These are phyloP conservation scores for Tachina fera DNA, from an alignment of 2,888 invertebrate species.

Conservation along the genomic window DNA sequence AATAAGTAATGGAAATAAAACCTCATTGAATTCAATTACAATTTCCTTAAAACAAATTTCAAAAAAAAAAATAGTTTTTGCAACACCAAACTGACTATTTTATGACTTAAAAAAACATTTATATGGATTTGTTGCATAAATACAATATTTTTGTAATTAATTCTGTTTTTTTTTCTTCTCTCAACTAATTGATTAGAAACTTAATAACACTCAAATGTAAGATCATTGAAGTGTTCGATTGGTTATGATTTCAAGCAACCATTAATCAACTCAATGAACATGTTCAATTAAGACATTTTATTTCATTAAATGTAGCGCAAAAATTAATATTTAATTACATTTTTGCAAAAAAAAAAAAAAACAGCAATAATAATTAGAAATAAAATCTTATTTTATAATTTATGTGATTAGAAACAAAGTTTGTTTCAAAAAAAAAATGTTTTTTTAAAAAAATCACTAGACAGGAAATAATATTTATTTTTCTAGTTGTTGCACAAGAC, in stretches of 20 bases:
- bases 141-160: not conserved
- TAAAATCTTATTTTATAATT: conserved; percentile 3
- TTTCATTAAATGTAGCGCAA: conserved; percentile 30
- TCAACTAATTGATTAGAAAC: conserved; percentile 25
- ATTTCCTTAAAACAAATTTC: too few relatives aligned
- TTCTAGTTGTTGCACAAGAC: not conserved
- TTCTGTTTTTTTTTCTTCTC: not conserved
- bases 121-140: not conserved
- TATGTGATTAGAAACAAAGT: conserved; percentile 32
- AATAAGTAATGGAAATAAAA: too few relatives aligned
- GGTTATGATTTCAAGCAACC: conserved; percentile 25
- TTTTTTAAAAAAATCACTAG: conserved; percentile 31
- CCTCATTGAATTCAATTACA: too few relatives aligned
- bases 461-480: conserved; percentile 47
- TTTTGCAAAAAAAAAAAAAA: not conserved
- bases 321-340: conserved; percentile 43
- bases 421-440: not conserved
- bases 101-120: too few relatives aligned
- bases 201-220: conserved; percentile 19
- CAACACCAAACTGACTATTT: too few relatives aligned
- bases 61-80: too few relatives aligned
- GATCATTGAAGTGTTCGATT: conserved; percentile 33
- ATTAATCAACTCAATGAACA: conserved; percentile 52
- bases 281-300: conserved; percentile 44
- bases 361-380: not conserved